Percentiles rank a stretch among this genome's conserved stretches.
Evolutionary conservation across 2,797 vertebrate species (phyloP).

Genomic region (Antrozous pallidus): DNA sequence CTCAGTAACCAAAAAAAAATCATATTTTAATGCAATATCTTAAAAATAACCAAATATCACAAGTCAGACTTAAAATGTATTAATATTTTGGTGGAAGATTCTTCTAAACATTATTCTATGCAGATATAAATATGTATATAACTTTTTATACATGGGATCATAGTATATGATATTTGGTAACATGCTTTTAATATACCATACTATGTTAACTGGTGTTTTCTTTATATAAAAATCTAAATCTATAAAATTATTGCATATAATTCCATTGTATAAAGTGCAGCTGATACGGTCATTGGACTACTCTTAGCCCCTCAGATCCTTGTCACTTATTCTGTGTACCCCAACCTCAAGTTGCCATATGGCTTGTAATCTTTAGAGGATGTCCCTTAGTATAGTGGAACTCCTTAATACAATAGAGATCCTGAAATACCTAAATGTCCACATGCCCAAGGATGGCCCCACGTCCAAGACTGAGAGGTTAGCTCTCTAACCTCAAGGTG

Average conservation of each 20-base stretch:
- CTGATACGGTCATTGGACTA: neutral
- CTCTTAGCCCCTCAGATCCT: neutral
- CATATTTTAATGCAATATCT: neutral
- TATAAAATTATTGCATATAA: neutral
- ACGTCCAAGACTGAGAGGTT: neutral
- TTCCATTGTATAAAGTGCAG: neutral
- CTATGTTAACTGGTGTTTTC: neutral
- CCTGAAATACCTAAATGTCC: neutral
- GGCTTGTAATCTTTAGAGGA: neutral
- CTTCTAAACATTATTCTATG: neutral
- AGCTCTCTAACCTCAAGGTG: neutral
- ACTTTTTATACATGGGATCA: slow-evolving; percentile 11
- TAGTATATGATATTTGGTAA: slow-evolving; percentile 17
- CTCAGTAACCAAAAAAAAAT: slow-evolving; percentile 16
- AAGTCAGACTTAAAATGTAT: slow-evolving; percentile 22
- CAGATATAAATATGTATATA: neutral
- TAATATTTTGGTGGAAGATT: neutral
- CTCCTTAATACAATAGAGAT: neutral
- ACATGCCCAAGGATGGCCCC: neutral
- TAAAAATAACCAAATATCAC: slow-evolving; percentile 32
- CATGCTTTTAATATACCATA: neutral
- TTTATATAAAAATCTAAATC: slow-evolving; percentile 28
- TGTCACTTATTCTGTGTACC: neutral
- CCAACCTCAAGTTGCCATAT: neutral
- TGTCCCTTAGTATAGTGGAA: neutral